Base-by-base conservation (phyloP, 2,888 invertebrate genomes). In the Frankliniella intonsa region DNA sequence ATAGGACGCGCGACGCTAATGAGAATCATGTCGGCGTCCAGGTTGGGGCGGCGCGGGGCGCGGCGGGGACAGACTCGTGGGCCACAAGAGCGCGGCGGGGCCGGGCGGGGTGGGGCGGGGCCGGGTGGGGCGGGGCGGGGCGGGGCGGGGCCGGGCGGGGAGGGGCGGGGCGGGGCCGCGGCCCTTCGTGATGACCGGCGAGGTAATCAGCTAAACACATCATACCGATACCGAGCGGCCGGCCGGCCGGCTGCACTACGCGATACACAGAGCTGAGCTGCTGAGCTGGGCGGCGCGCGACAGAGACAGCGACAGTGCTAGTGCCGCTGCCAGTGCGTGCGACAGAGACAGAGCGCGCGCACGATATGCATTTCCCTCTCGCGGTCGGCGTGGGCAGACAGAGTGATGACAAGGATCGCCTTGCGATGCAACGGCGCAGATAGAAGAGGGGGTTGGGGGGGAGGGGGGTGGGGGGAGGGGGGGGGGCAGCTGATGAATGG, bases 1-100 rank as follows among this genome's bases (percentile, higher is more conserved):
- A 55, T 76, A 76, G 69, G 69, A 76, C 69, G 69, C 25, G 69
- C 69, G 69, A 76, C 69, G 69, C 69, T 76, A 76, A 76, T 76
- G 69, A 76, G 69, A 76, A 76, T 76, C 22, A 76, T 76, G 69
- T 76, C 12, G 69, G 22, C 25, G 69, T 25, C 12, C 55, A 55
- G 55, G 55, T 55, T 55, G 55, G 55, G 5, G 11, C 55, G 14
- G 55, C 11, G 55, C 55, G 55, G 19, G 38, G 38, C 38, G 38
- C 3, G 38, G 62, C 62, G 14, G 62, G 55, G n/a, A n/a, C n/a
- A n/a, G n/a, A n/a, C n/a, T n/a, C n/a, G n/a, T n/a, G n/a, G n/a
- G n/a, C n/a, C n/a, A n/a, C n/a, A n/a, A n/a, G n/a, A 17, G 62
- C 62, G 55, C 1, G 55, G 14, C 55, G 2, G 55, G 62, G 62